Percentiles rank a stretch among this genome's conserved stretches.
Evolutionary conservation across 2,888 invertebrate genomes (phyloP).

Genomic region (Sarcophaga subvicina): DNA sequence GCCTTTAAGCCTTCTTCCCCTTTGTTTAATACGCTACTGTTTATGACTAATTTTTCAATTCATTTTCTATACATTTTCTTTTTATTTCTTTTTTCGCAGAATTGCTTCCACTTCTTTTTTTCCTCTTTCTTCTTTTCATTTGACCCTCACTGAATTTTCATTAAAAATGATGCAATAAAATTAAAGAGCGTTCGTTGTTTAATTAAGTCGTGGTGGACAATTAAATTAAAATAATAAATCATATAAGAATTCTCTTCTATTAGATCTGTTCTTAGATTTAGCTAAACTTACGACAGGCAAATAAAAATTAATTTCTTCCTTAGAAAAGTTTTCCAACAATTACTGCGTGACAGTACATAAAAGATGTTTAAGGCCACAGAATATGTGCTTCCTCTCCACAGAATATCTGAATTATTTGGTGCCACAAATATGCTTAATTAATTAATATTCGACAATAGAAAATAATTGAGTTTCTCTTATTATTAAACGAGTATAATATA

Average conservation of each 20-base stretch:
- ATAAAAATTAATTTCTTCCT: not conserved
- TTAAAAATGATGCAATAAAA: conserved; percentile 46
- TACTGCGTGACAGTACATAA: too few species aligned
- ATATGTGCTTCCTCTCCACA: too few species aligned
- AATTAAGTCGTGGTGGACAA: conserved; percentile 39
- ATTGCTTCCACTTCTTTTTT: conserved; percentile 8
- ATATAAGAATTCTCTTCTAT: not conserved
- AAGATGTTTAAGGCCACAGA: too few species aligned
- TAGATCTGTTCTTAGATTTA: not conserved
- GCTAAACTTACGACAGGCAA: not conserved
- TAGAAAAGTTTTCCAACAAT: not conserved
- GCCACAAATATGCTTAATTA: too few species aligned
- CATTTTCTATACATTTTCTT: conserved; percentile 2
- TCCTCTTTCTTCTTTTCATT: not conserved
- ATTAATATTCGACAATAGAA: too few species aligned
- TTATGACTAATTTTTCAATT: conserved; percentile 9
- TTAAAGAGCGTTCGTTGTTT: conserved; percentile 14
- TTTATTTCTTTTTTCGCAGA: not conserved
- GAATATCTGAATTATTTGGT: too few species aligned
- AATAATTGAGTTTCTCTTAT: too few species aligned
- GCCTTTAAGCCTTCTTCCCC: conserved; percentile 14
- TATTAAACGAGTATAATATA: too few species aligned
- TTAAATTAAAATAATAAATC: conserved; percentile 35
- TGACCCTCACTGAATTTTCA: not conserved
- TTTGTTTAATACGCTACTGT: not conserved